Evolutionary conservation across 2,888 invertebrate species (phyloP), one percentile per base, ranked within the genome.

Genomic region (Euproctis similis): DNA sequence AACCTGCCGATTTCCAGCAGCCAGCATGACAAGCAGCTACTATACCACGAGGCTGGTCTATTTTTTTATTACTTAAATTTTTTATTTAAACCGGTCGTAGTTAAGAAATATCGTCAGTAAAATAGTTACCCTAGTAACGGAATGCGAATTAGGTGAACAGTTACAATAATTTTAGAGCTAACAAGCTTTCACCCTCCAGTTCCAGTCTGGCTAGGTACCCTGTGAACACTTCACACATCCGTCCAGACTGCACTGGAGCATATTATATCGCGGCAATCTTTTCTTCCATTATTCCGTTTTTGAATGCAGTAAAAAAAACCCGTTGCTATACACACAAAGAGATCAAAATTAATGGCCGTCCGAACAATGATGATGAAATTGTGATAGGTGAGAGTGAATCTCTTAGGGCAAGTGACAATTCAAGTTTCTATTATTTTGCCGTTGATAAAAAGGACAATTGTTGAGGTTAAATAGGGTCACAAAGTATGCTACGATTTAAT

Each of bases 301-400:
- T 80, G 71, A 76, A 52, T 59, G 46, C 42, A 46, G 74, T 70
- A 67, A 68, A 70, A n/a, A 58, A 70, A 81, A 82, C 80, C 67
- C 65, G 81, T 80, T 77, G 72, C 54, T 59, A 55, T 46, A n/a
- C 51, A 48, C 59, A 62, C 61, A 63, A 71, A 67, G 63, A 51
- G 57, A 59, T 51, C 61, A 72, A 69, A 69, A 62, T 77, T 80
- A 81, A 81, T 82, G 78, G 73, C 63, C 63, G 66, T 69, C 66
- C 63, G 60, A 63, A 81, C 80, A 82, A 82, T 75, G 51, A 49
- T 49, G 59, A 67, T 71, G 82, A 81, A 80, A 82, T 84, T 78
- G 75, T 82, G 77, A 82, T 82, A 80, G 82, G 82, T 73, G 81
- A 76, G 80, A 78, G 76, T 70, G 72, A 19, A 76, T 78, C 77